Evolutionary conservation across 2,888 invertebrate genomes (phyloP), one percentile per base, ranked within the genome.

Genomic region (Ectemnius continuus): DNA sequence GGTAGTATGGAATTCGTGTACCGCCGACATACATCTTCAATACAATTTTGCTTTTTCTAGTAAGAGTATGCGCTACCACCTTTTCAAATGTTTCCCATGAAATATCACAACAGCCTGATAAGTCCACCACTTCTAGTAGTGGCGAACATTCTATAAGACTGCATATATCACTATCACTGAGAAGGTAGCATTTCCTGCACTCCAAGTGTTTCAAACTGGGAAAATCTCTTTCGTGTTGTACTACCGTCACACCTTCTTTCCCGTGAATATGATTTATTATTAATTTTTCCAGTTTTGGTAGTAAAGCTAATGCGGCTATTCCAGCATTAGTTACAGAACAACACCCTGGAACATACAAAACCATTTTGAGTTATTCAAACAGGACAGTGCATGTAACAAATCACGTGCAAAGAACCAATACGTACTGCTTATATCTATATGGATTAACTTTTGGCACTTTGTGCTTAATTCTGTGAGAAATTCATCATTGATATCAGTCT

Each of bases 401-500:
- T 36, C 8, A 36, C 1, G 11, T 8, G 1, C 8, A 36, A 8
- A 11, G 11, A 36, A 11, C 1, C 5, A 52, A 52, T 52, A 52
- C 16, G 14, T 52, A 52, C 52, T 16, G 13, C 52, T 52, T 52
- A 52, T 52, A 52, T 52, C 52, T 52, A 52, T 14, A 14, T 52
- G 16, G 8, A 62, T 81, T 5, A 89, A 74, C 28, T 81, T 75
- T 61, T 83, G 85, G 64, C 89, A 89, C 36, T 78, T 82, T 3
- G 75, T 69, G 56, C 92, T 92, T 5, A 94, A 85, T 61, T 89
- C 91, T 79, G 91, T 91, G 73, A 94, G 70, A 23, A 94, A 92
- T 0, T 91, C 88, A 82, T 94, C 93, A 0, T 91, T 92, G 20
- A 94, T 92, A 67, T 91, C 90, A 4, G 90, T 85, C 74, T 93